Percentiles rank a stretch among this genome's conserved stretches.
These are phyloP conservation scores for Drosophila kohkoa DNA, from an alignment of 1,140 invertebrate species.

Conservation along the genomic window DNA sequence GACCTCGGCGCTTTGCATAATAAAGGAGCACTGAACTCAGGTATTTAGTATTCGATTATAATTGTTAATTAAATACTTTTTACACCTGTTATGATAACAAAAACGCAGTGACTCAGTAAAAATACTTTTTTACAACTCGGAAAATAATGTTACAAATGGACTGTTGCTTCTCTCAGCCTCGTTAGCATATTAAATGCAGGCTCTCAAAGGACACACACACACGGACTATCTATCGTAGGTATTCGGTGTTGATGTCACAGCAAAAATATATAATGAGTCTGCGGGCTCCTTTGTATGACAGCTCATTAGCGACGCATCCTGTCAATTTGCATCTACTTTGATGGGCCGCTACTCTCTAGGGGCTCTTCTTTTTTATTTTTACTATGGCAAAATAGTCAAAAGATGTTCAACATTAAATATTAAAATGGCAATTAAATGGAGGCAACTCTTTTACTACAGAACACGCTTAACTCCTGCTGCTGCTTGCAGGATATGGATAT, in stretches of 20 bases:
- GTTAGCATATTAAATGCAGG: conserved; percentile 12
- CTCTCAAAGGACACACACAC: not conserved
- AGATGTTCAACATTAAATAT: conserved; percentile 30
- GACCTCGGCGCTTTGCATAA: conserved; percentile 7
- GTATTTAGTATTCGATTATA: conserved; percentile 7
- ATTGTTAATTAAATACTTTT: conserved; percentile 4
- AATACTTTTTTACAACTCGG: no score
- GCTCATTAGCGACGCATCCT: conserved; percentile 22
- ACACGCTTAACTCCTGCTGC: not conserved
- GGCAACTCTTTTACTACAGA: not conserved
- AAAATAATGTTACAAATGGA: not conserved
- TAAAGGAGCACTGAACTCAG: not conserved
- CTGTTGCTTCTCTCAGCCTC: not conserved
- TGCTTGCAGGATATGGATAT: not conserved
- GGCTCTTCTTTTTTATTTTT: not conserved
- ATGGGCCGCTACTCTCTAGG: not conserved
- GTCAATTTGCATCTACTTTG: conserved; percentile 16
- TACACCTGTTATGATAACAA: conserved; percentile 12
- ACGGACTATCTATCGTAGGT: no score
- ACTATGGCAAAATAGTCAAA: conserved; percentile 8
- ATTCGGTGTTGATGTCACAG: not conserved
- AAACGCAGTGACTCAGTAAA: not conserved
- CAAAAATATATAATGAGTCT: conserved; percentile 9
- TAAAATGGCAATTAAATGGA: conserved; percentile 23
- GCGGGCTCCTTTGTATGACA: not conserved